phyloP scores from a whole-genome alignment of 2,113 vertebrate species.

The Crotalus helleri region DNA sequence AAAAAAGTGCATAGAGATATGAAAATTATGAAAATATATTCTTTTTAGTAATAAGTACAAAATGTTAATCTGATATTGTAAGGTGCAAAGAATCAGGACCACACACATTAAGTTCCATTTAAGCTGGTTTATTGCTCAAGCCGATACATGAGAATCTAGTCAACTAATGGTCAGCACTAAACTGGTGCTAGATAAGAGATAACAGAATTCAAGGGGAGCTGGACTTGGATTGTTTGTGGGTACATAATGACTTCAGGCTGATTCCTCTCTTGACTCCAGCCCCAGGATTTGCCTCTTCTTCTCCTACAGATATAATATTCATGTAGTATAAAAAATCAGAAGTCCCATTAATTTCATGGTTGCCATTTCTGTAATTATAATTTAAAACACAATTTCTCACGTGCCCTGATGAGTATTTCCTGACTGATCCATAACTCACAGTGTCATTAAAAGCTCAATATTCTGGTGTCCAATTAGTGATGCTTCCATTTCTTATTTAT shows the following conservation, averaged over 20 bases:
- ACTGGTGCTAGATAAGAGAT: background rate
- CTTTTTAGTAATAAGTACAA: background rate
- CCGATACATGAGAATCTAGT: background rate
- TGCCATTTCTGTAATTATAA: background rate
- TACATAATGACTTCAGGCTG: background rate
- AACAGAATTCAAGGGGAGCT: background rate
- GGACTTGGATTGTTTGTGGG: background rate
- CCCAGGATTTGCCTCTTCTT: background rate
- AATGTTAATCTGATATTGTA: background rate
- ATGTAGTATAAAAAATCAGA: background rate
- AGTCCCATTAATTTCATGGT: background rate
- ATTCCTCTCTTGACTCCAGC: background rate
- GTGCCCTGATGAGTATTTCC: constrained; percentile 1
- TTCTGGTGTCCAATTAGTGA: constrained; percentile 11
- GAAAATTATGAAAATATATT: background rate
- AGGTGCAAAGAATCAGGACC: background rate
- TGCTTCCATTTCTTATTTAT: background rate
- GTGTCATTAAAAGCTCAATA: background rate
- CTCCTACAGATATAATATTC: background rate
- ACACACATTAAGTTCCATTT: background rate
- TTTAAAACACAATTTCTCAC: background rate
- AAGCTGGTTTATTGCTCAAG: background rate
- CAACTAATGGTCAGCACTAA: background rate
- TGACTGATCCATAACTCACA: background rate
- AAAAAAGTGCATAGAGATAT: background rate